Evolutionary conservation across 2,888 invertebrate species (phyloP).

Genomic region (Itoplectis maculator): DNA sequence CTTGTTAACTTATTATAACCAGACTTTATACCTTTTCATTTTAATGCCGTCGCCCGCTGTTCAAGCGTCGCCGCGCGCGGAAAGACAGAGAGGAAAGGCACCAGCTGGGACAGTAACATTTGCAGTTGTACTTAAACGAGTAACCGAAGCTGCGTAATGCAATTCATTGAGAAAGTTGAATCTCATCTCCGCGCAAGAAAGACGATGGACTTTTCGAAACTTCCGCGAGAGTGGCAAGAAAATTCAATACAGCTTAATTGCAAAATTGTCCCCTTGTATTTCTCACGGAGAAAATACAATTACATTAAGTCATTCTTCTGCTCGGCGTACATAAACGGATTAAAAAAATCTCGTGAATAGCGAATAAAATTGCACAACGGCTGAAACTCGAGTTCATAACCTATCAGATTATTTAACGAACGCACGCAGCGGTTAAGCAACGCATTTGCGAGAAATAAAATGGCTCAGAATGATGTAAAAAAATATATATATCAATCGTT

Average conservation of each 20-base stretch:
- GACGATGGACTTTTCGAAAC: conserved; percentile 18
- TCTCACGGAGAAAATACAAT: neutral
- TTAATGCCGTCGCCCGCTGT: conserved; percentile 18
- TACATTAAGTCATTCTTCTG: neutral
- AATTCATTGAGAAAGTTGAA: conserved; percentile 53
- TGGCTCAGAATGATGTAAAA: too few relatives aligned
- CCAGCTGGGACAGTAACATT: conserved; percentile 46
- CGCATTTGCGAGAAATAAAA: too few relatives aligned
- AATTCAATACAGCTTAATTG: conserved; percentile 41
- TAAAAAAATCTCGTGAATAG: neutral
- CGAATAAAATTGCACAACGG: neutral
- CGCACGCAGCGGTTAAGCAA: neutral
- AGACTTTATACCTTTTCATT: conserved; percentile 53
- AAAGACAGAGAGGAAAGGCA: neutral
- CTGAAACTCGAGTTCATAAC: neutral
- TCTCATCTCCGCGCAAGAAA: neutral
- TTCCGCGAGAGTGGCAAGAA: conserved; percentile 27
- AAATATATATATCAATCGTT: too few relatives aligned
- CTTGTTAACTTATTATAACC: conserved; percentile 52
- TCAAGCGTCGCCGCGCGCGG: conserved; percentile 2
- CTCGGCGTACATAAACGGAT: neutral
- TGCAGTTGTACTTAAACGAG: conserved; percentile 34
- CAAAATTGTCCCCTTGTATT: conserved; percentile 3
- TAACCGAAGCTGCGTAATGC: conserved; percentile 38
- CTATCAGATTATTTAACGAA: neutral